A percentile compares a stretch with the other conserved stretches of the same genome.
These are phyloP conservation scores for Trichopoda pennipes DNA, from an alignment of 2,888 invertebrate species.

Conservation along the genomic window DNA sequence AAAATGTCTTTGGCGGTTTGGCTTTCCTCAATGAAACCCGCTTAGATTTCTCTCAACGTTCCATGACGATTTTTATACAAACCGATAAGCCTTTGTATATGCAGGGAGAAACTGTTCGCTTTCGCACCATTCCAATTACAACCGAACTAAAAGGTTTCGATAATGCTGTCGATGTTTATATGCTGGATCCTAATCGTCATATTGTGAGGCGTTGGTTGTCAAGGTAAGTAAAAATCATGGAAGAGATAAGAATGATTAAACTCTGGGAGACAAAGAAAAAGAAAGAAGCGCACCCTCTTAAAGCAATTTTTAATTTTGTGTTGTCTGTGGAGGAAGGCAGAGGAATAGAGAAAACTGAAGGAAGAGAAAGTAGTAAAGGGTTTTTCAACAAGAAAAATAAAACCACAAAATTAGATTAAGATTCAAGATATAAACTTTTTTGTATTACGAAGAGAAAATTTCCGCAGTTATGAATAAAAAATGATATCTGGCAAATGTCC, in stretches of 20 bases:
- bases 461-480: no score
- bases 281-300: no score
- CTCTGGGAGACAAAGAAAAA: neutral
- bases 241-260: no score
- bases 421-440: no score
- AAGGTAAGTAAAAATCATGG: constrained; percentile 78
- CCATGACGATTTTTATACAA: constrained; percentile 97
- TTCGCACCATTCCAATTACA: constrained; percentile 95
- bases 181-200: constrained; percentile 93
- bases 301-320: no score
- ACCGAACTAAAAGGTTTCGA: constrained; percentile 95
- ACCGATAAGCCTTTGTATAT: constrained; percentile 97
- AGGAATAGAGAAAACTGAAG: no score
- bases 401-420: no score
- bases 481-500: no score
- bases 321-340: no score
- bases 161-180: constrained; percentile 94
- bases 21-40: constrained; percentile 94
- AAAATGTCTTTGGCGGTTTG: constrained; percentile 87
- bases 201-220: constrained; percentile 96
- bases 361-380: no score
- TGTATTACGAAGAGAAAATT: no score
- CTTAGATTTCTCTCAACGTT: constrained; percentile 91
- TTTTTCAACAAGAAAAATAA: no score
- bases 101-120: constrained; percentile 94